A percentile compares a stretch with the other conserved stretches of the same genome.
phyloP scores from a whole-genome alignment of 1,140 invertebrate genomes.

The Idris sp. region DNA sequence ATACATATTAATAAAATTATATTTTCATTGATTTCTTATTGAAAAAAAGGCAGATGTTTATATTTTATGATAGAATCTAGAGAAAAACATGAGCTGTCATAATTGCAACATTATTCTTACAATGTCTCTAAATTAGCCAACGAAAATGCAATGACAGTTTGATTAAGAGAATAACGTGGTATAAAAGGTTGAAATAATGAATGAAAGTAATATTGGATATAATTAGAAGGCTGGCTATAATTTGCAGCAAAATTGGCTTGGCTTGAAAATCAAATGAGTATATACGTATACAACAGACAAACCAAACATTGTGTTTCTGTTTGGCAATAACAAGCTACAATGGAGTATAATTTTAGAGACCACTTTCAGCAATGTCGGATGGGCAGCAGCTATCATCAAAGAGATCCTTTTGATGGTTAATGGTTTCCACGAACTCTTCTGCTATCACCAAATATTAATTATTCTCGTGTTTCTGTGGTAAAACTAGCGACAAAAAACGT shows the following conservation, averaged over 20 bases:
- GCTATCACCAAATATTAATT: slow-evolving; percentile 47
- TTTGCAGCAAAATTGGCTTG: slow-evolving; percentile 20
- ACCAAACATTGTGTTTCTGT: slow-evolving; percentile 15
- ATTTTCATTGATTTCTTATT: no score
- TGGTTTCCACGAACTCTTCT: slow-evolving; percentile 16
- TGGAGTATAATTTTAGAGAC: slow-evolving; percentile 32
- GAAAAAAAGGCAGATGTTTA: no score
- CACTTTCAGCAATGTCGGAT: slow-evolving; percentile 31
- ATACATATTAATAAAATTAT: no score
- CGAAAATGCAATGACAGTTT: no score
- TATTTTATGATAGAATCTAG: no score
- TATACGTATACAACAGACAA: neutral
- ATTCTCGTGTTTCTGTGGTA: slow-evolving; percentile 19
- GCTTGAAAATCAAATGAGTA: slow-evolving; percentile 32
- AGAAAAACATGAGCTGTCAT: no score
- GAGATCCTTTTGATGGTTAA: slow-evolving; percentile 44
- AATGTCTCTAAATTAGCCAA: no score
- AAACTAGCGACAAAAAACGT: slow-evolving; percentile 17
- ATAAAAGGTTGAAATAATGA: slow-evolving; percentile 5
- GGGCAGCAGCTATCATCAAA: slow-evolving; percentile 24
- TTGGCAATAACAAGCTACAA: slow-evolving; percentile 31
- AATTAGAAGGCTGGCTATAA: slow-evolving; percentile 12
- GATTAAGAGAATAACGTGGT: no score
- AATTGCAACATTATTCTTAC: no score
- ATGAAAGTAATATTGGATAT: slow-evolving; percentile 12